Evolutionary conservation across 1,140 invertebrate genomes (phyloP), one percentile per base, ranked within the genome.

Genomic region (Trigoniulus corallinus): DNA sequence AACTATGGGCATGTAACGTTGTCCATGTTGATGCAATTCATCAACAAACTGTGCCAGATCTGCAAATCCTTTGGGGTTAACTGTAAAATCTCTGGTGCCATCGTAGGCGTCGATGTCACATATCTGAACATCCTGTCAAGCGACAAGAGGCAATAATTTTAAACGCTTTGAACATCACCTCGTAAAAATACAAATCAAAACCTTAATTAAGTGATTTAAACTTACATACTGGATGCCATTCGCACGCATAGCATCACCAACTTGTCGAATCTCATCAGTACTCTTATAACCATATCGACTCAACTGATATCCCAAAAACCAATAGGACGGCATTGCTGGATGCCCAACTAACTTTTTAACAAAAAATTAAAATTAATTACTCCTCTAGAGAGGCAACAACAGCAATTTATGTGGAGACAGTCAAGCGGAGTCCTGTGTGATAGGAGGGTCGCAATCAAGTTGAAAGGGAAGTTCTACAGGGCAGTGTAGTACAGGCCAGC

Each of bases 281-380:
- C 24, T 24, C 12, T 44, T 44, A 24, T 44, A 44, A 24, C 42
- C 42, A 20, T 24, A 44, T 21, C 68, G 60, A 49, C 59, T 69
- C 0, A 74, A 58, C 48, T 73, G 71, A 57, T 65, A 73, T 1
- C 71, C 70, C 3, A 72, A 56, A 15, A 64, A 58, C 70, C 71
- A 72, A 57, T 70, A 71, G 0, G 72, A 65, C 1, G 68, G 68
- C 54, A 74, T 53, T 23, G 53, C 54, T 3, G 67, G 62, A 34
- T 45, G 45, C 15, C 67, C 67, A 39, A 68, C 51, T 7, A 67
- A 22, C 27, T 61, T 7, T 7, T 34, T 34, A 7, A 34, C 29
- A 7, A 34, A 34, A 34, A 34, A 34, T 7, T 7, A 34, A 7
- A 50, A 7, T 7, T 34, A 7, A 34, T 7, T 34, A 34, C 29